Evolutionary conservation across 53 echinoderm and acorn worm species (phyloP).

Genomic region (Echinarachnius parma): DNA sequence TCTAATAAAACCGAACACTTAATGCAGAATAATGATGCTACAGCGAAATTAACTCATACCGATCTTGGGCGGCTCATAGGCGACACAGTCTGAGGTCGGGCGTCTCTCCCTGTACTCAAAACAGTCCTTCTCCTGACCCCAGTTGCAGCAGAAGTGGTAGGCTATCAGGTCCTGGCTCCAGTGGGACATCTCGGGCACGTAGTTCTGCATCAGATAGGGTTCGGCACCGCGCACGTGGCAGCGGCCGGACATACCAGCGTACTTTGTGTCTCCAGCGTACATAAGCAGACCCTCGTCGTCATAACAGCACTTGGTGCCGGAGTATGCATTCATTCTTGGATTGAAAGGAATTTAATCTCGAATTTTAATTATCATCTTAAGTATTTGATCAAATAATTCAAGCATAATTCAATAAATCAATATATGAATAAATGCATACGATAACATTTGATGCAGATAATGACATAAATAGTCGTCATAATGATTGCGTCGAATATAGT

Average conservation of each 20-base stretch:
- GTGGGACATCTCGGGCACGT: conserved; percentile 75
- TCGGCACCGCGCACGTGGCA: conserved; percentile 56
- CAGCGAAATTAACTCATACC: too few species aligned
- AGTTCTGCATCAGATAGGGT: conserved; percentile 47
- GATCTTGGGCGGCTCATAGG: conserved; percentile 52
- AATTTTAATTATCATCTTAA: too few species aligned
- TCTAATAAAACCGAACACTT: too few species aligned
- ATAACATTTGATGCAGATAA: too few species aligned
- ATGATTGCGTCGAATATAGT: too few species aligned
- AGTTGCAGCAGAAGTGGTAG: conserved; percentile 77
- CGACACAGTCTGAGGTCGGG: conserved; percentile 64
- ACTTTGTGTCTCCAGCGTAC: conserved; percentile 58
- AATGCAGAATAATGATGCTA: too few species aligned
- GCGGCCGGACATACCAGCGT: conserved; percentile 64
- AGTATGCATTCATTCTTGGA: too few species aligned
- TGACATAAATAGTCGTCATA: too few species aligned
- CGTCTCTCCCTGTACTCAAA: conserved; percentile 57
- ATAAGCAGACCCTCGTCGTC: conserved; percentile 47
- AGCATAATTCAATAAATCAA: too few species aligned
- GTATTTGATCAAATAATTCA: too few species aligned
- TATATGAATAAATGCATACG: too few species aligned
- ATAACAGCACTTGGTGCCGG: conserved; percentile 68
- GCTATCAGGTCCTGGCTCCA: conserved; percentile 76
- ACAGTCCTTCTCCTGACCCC: conserved; percentile 52
- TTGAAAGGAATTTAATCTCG: too few species aligned